Evolutionary conservation across 2,888 invertebrate species (phyloP).

Genomic region (Cheiracanthium punctorium): DNA sequence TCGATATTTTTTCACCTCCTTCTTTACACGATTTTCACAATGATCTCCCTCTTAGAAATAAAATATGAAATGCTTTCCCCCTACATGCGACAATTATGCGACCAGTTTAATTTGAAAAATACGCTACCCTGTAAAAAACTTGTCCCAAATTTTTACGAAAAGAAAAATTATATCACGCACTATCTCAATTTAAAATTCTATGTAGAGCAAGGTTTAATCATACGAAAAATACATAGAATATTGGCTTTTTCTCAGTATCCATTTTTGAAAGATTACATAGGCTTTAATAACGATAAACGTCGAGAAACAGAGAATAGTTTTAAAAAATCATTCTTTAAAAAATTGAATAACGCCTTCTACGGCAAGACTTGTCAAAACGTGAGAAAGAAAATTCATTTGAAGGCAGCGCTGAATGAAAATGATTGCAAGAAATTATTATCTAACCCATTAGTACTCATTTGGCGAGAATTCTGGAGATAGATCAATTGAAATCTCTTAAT

Average conservation of each 20-base stretch:
- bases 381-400: not conserved
- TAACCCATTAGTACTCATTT: too few species aligned
- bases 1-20: not conserved
- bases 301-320: not conserved
- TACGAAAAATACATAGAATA: too few species aligned
- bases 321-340: constrained; percentile 3
- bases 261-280: not conserved
- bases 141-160: not conserved
- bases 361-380: not conserved
- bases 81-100: not conserved
- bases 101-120: not conserved
- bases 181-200: too few species aligned
- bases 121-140: not conserved
- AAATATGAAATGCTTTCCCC: not conserved
- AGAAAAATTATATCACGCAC: too few species aligned
- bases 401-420: too few species aligned
- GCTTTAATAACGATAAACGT: too few species aligned
- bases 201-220: too few species aligned
- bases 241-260: not conserved
- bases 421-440: too few species aligned
- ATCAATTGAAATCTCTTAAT: too few species aligned
- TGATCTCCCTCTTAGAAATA: not conserved
- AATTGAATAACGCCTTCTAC: not conserved
- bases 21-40: too few species aligned
- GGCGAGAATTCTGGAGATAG: too few species aligned